Evolutionary conservation across 2,888 invertebrate genomes (phyloP), one percentile per base, ranked within the genome.

Genomic region (Camptogramma bilineatum): DNA sequence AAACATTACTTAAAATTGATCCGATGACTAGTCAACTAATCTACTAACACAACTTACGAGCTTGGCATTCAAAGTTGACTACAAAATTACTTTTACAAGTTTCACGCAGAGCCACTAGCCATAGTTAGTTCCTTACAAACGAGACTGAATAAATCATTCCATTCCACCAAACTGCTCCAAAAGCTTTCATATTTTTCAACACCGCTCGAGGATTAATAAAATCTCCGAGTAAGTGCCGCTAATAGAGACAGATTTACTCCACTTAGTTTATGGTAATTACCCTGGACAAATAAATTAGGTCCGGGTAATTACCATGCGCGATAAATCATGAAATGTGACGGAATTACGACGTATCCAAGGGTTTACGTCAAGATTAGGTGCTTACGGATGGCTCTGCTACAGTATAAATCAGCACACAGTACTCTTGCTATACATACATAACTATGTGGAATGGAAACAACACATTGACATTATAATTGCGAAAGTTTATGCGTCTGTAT

Each of bases 301-400:
- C 56, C 34, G 62, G 57, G 64, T 71, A 68, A 69, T 66, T 62
- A 66, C 61, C 64, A 69, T 59, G 56, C 53, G 68, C 64, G 66
- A 73, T 73, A 69, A 68, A 73, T 73, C 72, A 71, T 66, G 54
- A 59, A 53, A 64, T 68, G 62, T 73, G 72, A 73, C 72, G 62
- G 68, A 68, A 69, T 71, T 71, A 71, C 68, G 69, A 66, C 64
- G 57, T 69, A 68, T 69, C 68, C 65, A 18, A 64, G 64, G 72
- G 64, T 64, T 69, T 65, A 68, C 61, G 62, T 62, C 65, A 64
- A 70, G 72, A 70, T 72, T 70, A 72, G 66, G 61, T 62, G 63
- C 65, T 68, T 71, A 68, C 62, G 52, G 61, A 66, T 72, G 63
- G 61, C 53, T 44, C 31, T 42, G 42, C 54, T 31, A 52, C 42